These are phyloP conservation scores for Sinotaia quadrata DNA, from an alignment of 2,888 invertebrate genomes.

Conservation along the genomic window DNA sequence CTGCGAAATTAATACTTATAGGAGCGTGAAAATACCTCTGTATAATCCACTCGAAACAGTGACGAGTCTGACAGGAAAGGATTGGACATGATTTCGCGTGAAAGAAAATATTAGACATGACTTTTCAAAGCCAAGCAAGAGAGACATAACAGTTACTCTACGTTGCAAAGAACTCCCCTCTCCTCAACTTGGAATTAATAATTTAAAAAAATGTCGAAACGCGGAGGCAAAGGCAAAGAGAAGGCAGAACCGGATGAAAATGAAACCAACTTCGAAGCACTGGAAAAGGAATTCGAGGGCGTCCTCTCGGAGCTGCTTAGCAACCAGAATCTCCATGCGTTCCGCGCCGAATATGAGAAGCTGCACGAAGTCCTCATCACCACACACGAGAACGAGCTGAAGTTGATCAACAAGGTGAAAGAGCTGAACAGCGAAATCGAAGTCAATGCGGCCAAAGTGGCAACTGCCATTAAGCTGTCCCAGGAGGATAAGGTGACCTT, in stretches of 20 bases:
- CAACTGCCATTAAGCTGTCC: constrained; percentile 73
- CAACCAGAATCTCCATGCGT: constrained; percentile 77
- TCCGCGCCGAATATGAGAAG: constrained; percentile 80
- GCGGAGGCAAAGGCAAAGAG: constrained; percentile 1
- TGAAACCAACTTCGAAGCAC: constrained; percentile 9
- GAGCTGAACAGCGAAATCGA: constrained; percentile 74
- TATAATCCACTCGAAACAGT: too few species aligned
- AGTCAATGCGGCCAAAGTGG: constrained; percentile 73
- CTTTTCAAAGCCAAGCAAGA: too few species aligned
- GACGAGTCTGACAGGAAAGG: too few species aligned
- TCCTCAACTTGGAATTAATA: too few species aligned
- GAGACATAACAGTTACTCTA: too few species aligned
- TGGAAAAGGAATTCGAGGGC: constrained; percentile 27
- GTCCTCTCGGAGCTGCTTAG: constrained; percentile 76
- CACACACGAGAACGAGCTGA: constrained; percentile 75
- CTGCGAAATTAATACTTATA: too few species aligned
- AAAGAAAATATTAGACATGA: too few species aligned
- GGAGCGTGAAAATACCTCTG: too few species aligned
- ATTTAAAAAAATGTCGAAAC: too few species aligned
- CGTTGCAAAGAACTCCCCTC: too few species aligned
- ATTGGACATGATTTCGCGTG: too few species aligned
- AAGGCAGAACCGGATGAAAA: background rate
- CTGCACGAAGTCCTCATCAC: constrained; percentile 79
- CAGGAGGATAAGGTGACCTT: constrained; percentile 75
- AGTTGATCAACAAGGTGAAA: constrained; percentile 74